Percentiles rank a stretch among this genome's conserved stretches.
Evolutionary conservation across 2,797 vertebrate species (phyloP).

Genomic region (Dallia pectoralis): DNA sequence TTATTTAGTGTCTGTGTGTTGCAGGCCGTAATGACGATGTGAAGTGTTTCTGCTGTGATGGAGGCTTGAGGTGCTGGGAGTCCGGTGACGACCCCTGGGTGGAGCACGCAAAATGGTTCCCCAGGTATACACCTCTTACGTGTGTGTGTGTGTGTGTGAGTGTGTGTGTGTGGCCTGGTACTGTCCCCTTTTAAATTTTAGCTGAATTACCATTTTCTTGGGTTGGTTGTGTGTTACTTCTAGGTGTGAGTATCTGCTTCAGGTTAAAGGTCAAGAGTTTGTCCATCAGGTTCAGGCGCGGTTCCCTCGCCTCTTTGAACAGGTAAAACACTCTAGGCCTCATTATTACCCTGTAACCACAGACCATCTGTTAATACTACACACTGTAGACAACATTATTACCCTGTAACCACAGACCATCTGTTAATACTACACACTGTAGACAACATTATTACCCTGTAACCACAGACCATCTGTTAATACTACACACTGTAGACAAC

Average conservation of each 20-base stretch:
- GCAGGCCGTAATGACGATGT: constrained; percentile 95
- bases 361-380: too few relatives aligned
- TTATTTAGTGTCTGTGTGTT: background rate
- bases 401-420: too few relatives aligned
- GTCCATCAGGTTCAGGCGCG: constrained; percentile 92
- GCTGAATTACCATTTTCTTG: too few relatives aligned
- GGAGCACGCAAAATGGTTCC: constrained; percentile 99
- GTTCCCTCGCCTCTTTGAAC: constrained; percentile 94
- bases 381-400: too few relatives aligned
- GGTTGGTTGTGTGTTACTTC: background rate
- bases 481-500: too few relatives aligned
- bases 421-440: too few relatives aligned
- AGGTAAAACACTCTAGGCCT: constrained; percentile 72
- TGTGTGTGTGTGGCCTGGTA: too few relatives aligned
- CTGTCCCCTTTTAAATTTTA: too few relatives aligned
- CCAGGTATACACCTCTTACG: constrained; percentile 77
- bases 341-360: too few relatives aligned
- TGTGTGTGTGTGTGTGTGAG: too few relatives aligned
- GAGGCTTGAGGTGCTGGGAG: constrained; percentile 97
- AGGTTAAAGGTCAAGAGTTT: constrained; percentile 91
- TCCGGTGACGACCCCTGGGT: constrained; percentile 98
- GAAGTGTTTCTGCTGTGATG: constrained; percentile 98
- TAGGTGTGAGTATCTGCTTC: constrained; percentile 94
- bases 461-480: too few relatives aligned
- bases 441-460: too few relatives aligned